Base-by-base conservation (phyloP, 2,797 vertebrate species). In the Cirrhinus mrigala region DNA sequence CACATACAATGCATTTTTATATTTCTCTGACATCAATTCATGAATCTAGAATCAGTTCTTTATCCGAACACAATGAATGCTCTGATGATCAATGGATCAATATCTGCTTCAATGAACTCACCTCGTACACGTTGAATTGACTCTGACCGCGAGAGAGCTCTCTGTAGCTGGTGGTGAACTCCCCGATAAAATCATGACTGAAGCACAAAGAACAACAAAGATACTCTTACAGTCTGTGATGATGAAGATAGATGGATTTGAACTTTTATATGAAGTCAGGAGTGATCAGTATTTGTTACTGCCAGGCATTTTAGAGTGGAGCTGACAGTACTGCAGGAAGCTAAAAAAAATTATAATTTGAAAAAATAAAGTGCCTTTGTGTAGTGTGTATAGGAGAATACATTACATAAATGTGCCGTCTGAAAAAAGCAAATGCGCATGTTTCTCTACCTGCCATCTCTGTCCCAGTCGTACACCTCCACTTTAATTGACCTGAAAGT, bases 151-250 rank as follows among this genome's bases (percentile, higher is more conserved):
- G 95, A 8, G 97, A 97, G 79, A 99, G 93, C 77, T 98, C 97
- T 90, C 97, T 96, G 94, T 96, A 98, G 92, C 96, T 98, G 86
- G 96, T 97, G 87, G 95, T 97, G 92, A 98, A 98, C 93, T 98
- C 98, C 3, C 98, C 97, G 0, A 99, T 99, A 94, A 98, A 98
- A 91, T 99, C 97, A 0, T 99, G 98, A 93, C 98, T 99, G 93
- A 3, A 90, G 90, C 64, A 24, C 46, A 89, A 90, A 87, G 58
- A 83, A 90, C 15, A 89, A 24, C 18, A 75, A 33, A 76, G 15
- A 58, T 6, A 82, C 44, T 73, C 24, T 80, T 64, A 44, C n/a
- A 52, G 24, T 56, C 24, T 76, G n/a, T 71, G 62, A 82, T 75
- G n/a, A 44, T 44, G 33, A 68, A 60, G 73, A 73, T 24, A 77